A percentile compares a stretch with the other conserved stretches of the same genome.
phyloP scores from a whole-genome alignment of 1,140 invertebrate genomes.

The Eufriesea mexicana region DNA sequence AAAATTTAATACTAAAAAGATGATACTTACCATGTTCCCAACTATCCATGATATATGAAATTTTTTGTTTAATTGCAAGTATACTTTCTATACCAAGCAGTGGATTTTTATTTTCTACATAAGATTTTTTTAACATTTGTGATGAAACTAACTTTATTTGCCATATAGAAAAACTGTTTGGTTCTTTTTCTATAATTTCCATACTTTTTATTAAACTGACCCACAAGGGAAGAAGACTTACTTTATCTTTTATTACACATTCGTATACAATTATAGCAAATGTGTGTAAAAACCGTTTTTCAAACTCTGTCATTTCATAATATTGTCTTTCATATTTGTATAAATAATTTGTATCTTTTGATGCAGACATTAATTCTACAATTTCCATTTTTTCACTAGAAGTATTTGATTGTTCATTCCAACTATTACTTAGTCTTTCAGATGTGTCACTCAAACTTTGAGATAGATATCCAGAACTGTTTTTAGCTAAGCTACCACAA shows the following conservation, averaged over 20 bases:
- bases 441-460: slow-evolving; percentile 14
- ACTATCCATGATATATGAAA: slow-evolving; percentile 81
- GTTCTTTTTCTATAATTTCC: slow-evolving; percentile 70
- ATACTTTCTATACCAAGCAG: slow-evolving; percentile 81
- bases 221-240: slow-evolving; percentile 90
- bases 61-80: slow-evolving; percentile 84
- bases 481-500: slow-evolving; percentile 31
- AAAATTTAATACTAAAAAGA: background rate
- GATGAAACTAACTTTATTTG: slow-evolving; percentile 86
- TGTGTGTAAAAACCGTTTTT: slow-evolving; percentile 85
- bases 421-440: slow-evolving; percentile 25
- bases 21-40: slow-evolving; percentile 81
- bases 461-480: slow-evolving; percentile 44
- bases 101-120: slow-evolving; percentile 69
- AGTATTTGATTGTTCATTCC: slow-evolving; percentile 53
- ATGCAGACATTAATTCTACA: slow-evolving; percentile 58
- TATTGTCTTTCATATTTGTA: slow-evolving; percentile 44
- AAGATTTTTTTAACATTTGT: slow-evolving; percentile 77
- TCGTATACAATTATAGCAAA: slow-evolving; percentile 92
- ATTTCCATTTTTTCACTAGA: slow-evolving; percentile 73
- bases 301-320: slow-evolving; percentile 82
- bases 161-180: slow-evolving; percentile 84
- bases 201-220: slow-evolving; percentile 87
- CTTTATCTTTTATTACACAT: slow-evolving; percentile 92
- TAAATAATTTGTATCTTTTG: slow-evolving; percentile 35